Percentiles rank a stretch among this genome's conserved stretches.
phyloP scores from a whole-genome alignment of 2,888 invertebrate genomes.

The Eudasyphora cyanicolor region DNA sequence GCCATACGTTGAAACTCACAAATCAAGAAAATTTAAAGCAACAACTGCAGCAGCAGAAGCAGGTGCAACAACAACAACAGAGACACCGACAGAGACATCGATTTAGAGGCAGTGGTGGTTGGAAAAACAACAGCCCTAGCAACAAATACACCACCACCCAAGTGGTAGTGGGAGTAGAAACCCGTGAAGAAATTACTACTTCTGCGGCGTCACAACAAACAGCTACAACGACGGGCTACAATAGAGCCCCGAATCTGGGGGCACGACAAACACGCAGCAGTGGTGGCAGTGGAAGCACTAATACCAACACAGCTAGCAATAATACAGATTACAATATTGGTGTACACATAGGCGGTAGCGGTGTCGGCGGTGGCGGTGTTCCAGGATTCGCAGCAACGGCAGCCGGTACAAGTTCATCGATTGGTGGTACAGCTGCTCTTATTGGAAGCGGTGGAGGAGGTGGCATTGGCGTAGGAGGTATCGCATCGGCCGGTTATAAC shows the following conservation, averaged over 20 bases:
- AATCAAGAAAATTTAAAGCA: slow-evolving; percentile 56
- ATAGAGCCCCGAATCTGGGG: slow-evolving; percentile 78
- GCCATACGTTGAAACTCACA: slow-evolving; percentile 14
- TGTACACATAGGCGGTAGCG: slow-evolving; percentile 61
- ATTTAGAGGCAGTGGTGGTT: slow-evolving; percentile 48
- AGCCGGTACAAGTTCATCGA: slow-evolving; percentile 37
- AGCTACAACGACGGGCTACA: slow-evolving; percentile 77
- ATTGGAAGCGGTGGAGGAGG: slow-evolving; percentile 66
- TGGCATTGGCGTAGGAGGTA: slow-evolving; percentile 65
- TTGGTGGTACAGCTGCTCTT: slow-evolving; percentile 9
- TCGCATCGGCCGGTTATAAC: slow-evolving; percentile 32
- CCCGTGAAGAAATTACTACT: slow-evolving; percentile 64
- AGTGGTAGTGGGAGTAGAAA: slow-evolving; percentile 61
- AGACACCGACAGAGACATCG: slow-evolving; percentile 47
- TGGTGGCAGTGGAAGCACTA: slow-evolving; percentile 72
- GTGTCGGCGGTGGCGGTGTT: slow-evolving; percentile 56
- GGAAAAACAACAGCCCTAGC: slow-evolving; percentile 47
- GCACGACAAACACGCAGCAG: slow-evolving; percentile 75
- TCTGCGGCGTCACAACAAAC: slow-evolving; percentile 68
- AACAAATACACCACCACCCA: slow-evolving; percentile 61
- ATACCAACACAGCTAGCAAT: slow-evolving; percentile 70
- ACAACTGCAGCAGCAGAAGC: slow-evolving; percentile 58
- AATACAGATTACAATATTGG: slow-evolving; percentile 68
- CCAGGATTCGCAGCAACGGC: slow-evolving; percentile 50
- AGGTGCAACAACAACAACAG: slow-evolving; percentile 62